These are phyloP conservation scores for Ochotona princeps DNA, from an alignment of 2,113 vertebrate genomes.

Conservation along the genomic window DNA sequence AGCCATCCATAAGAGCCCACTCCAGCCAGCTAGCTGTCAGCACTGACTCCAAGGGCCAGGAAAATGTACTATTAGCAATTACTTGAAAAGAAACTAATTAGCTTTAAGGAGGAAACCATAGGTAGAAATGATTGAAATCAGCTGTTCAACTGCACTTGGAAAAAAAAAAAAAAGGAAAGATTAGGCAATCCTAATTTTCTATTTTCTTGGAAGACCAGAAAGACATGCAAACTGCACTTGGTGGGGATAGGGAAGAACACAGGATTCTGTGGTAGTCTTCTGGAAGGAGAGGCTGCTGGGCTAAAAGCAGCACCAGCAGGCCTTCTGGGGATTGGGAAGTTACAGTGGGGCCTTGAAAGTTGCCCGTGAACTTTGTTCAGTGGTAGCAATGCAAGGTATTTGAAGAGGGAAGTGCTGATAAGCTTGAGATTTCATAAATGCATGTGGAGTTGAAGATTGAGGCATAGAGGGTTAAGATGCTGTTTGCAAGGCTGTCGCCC, in stretches of 20 bases:
- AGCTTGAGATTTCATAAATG: background rate
- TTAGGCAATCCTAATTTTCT: conserved; percentile 33
- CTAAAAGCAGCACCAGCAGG: background rate
- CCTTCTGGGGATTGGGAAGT: background rate
- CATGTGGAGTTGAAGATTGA: too few species aligned
- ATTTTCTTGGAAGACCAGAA: background rate
- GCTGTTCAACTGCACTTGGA: conserved; percentile 82
- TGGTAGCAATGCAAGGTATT: background rate
- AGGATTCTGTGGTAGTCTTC: background rate
- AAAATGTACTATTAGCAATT: conserved; percentile 88
- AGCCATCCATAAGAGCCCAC: conserved; percentile 86
- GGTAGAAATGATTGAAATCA: conserved; percentile 90
- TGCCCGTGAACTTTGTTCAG: background rate
- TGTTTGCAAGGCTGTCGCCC: too few species aligned
- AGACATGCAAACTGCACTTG: background rate
- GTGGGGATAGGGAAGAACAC: too few species aligned
- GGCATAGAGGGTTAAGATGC: too few species aligned
- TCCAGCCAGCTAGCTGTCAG: conserved; percentile 87
- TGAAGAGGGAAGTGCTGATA: background rate
- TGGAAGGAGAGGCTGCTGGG: background rate
- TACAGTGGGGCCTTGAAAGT: background rate
- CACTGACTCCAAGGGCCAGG: conserved; percentile 84
- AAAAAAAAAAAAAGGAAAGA: conserved; percentile 62
- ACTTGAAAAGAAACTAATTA: conserved; percentile 90
- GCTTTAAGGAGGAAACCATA: conserved; percentile 89